Base-by-base conservation (phyloP, 2,113 vertebrate species). In the Gobio gobio region DNA sequence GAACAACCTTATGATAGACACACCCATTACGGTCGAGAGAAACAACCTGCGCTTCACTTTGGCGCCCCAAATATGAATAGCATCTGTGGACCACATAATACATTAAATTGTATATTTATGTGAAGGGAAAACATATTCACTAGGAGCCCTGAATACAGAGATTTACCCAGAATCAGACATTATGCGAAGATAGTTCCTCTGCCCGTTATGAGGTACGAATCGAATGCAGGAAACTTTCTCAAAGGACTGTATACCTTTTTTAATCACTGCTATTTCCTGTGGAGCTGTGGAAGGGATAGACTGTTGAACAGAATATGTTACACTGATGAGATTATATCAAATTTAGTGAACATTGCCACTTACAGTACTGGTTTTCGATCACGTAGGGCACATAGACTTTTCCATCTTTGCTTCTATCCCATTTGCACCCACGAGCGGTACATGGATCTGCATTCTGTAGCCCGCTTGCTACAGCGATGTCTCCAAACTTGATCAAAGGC, bases 151-250 rank as follows among this genome's bases (percentile, higher is more conserved):
- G 33, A 51, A 74, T 64, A 5, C 22, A 40, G 10, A 47, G 5
- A 51, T 43, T 58, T 89, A 95, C 94, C 94, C 94, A 6, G 6
- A 10, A 0, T 0, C 26, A 26, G 93, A 94, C 87, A 87, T 14
- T 59, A 95, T 94, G 76, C 87, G 0, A 36, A 95, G 22, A 89
- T 88, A 95, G 90, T 94, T 89, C 6, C 49, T 63, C 64, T 94
- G 74, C 0, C 51, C 0, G 0, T 22, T 45, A 0, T 0, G 14
- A 4, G 58, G 90, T 1, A 0, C 73, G 75, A 95, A 95, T 43
- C 90, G 92, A 68, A 95, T 82, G 85, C 95, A 95, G 70, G 93
- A 94, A 26, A 89, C 89, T 0, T 0, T 0, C 0, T 84, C 40
- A 45, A 95, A 94, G 2, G 94, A 94, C 0, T 10, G 3, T 54